These are phyloP conservation scores for Gasterosteus nipponicus DNA, from an alignment of 2,113 vertebrate genomes.

Conservation along the genomic window DNA sequence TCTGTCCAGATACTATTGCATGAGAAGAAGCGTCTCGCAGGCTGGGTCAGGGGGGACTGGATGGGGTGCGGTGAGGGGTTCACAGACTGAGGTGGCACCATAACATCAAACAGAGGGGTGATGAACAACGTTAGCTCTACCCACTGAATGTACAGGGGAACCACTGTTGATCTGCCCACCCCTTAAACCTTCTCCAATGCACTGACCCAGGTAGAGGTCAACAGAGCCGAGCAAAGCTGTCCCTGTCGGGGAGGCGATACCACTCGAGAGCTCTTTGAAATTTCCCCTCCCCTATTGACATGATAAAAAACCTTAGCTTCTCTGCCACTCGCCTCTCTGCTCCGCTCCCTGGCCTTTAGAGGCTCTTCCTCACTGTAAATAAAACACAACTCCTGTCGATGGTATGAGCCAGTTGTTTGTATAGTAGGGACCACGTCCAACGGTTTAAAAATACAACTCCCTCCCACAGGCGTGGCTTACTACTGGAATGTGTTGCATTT, in stretches of 20 bases:
- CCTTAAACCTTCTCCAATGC: slow-evolving; percentile 62
- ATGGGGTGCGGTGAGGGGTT: slow-evolving; percentile 35
- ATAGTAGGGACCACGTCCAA: slow-evolving; percentile 72
- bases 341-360: slow-evolving; percentile 40
- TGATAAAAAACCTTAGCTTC: slow-evolving; percentile 50
- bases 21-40: slow-evolving; percentile 69
- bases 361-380: slow-evolving; percentile 78
- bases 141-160: slow-evolving; percentile 79
- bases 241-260: slow-evolving; percentile 58
- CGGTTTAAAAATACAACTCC: slow-evolving; percentile 74
- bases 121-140: slow-evolving; percentile 58
- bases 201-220: slow-evolving; percentile 71
- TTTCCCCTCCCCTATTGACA: slow-evolving; percentile 35
- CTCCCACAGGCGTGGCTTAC: slow-evolving; percentile 76
- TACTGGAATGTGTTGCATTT: slow-evolving; percentile 87
- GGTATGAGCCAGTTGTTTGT: slow-evolving; percentile 77
- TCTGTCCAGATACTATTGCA: slow-evolving; percentile 60
- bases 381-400: slow-evolving; percentile 72
- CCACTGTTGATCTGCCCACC: slow-evolving; percentile 63
- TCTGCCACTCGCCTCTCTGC: slow-evolving; percentile 43
- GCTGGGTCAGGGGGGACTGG: slow-evolving; percentile 46
- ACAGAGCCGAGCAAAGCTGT: slow-evolving; percentile 62
- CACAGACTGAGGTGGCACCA: slow-evolving; percentile 45
- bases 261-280: slow-evolving; percentile 43
- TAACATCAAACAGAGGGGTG: slow-evolving; percentile 37